Percentiles rank a stretch among this genome's conserved stretches.
Evolutionary conservation across 2,888 invertebrate species (phyloP).

Genomic region (Lucinisca nassula): DNA sequence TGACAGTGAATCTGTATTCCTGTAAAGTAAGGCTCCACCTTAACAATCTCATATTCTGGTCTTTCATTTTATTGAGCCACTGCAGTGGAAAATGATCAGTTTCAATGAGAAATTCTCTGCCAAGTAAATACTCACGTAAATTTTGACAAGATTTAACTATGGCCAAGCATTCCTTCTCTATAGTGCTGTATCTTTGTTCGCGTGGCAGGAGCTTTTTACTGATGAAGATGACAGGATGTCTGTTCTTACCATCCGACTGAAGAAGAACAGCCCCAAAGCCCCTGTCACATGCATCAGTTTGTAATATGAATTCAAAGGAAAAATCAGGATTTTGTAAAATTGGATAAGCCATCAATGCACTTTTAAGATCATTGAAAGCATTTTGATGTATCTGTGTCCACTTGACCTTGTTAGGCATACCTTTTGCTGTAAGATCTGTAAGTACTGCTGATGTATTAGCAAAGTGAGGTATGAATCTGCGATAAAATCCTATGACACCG

Average conservation of each 20-base stretch:
- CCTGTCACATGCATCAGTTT: neutral
- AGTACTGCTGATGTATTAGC: slow-evolving; percentile 32
- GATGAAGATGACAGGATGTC: neutral
- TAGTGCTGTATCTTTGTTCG: neutral
- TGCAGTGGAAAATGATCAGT: slow-evolving; percentile 29
- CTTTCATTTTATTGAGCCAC: slow-evolving; percentile 25
- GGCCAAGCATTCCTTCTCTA: slow-evolving; percentile 2
- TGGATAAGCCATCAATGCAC: neutral
- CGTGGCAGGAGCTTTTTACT: neutral
- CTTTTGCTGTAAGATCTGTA: slow-evolving; percentile 39
- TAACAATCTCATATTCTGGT: slow-evolving; percentile 20
- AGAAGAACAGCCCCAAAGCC: neutral
- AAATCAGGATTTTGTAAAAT: neutral
- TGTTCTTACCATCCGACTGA: neutral
- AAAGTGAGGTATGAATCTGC: slow-evolving; percentile 49
- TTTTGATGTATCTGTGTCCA: slow-evolving; percentile 27
- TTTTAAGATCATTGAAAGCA: slow-evolving; percentile 18
- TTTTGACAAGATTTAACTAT: slow-evolving; percentile 4
- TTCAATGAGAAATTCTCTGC: slow-evolving; percentile 35
- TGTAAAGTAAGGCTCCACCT: neutral
- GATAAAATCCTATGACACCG: slow-evolving; percentile 41
- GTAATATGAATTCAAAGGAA: neutral
- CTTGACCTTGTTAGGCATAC: slow-evolving; percentile 27
- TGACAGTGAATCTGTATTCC: neutral
- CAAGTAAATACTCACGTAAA: slow-evolving; percentile 17